Evolutionary conservation across 2,113 vertebrate species (phyloP), one percentile per base, ranked within the genome.

Genomic region (Mus pahari): DNA sequence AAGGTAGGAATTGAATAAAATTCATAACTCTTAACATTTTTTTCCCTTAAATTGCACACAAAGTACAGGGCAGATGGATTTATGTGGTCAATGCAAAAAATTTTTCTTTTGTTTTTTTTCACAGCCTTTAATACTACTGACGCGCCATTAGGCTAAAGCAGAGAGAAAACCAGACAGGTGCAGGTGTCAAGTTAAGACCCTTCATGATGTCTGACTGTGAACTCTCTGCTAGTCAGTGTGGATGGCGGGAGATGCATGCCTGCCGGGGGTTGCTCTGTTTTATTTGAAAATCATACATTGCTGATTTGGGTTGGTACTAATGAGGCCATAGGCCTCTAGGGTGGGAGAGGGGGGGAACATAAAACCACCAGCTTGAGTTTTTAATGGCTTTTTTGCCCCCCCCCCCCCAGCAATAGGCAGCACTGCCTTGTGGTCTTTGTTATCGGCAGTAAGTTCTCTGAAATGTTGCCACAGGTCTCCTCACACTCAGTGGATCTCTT

Each of bases 221-320:
- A 84, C 26, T 53, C 36, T 45, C 45, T 24, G 16, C 20, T 42
- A 2, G 22, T 39, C 55, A 19, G 4, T 5, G 42, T 55, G n/a
- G 3, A 1, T 1, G 24, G 36, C 13, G 20, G 39, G 39, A 79
- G 39, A 68, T 19, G 55, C 0, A 1, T 0, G 28, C 12, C 48
- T 45, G 13, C 3, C 3, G 3, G 1, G 31, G 39, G 42, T 86
- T 48, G 48, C 60, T 79, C 39, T 77, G 1, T 19, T 86, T 60
- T 75, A 33, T 28, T 73, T 60, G 48, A 62, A 58, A 82, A 62
- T 7, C 24, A 26, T 3, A 20, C n/a, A 7, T 39, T 33, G 60
- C 53, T 39, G 24, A 22, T 86, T 45, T 24, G 50, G 42, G 79
- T 36, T 17, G 45, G n/a, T 20, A 45, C 42, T 31, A 48, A 95